phyloP scores from a whole-genome alignment of 2,888 invertebrate species.

The Catocala nupta region DNA sequence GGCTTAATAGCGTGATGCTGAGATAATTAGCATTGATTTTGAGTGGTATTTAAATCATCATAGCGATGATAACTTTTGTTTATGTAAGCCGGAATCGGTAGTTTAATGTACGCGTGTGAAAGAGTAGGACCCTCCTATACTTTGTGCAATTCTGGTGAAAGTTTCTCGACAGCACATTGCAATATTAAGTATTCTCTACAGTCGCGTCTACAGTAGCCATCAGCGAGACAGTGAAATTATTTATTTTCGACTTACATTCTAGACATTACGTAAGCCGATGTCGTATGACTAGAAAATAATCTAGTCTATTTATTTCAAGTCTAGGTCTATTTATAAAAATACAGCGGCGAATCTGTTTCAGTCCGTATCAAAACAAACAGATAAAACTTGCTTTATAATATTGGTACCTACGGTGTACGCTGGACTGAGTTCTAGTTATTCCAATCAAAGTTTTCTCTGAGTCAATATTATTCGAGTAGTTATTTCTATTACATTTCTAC shows the following conservation, averaged over 20 bases:
- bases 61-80: no score
- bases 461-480: not conserved
- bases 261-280: not conserved
- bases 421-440: not conserved
- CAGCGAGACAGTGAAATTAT: not conserved
- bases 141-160: no score
- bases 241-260: not conserved
- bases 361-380: conserved; percentile 1
- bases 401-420: not conserved
- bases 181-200: no score
- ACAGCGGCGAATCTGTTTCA: not conserved
- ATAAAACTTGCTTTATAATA: conserved; percentile 8
- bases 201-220: no score
- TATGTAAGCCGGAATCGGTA: no score
- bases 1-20: no score
- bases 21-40: no score
- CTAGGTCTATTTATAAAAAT: not conserved
- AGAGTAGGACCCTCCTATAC: no score
- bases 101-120: no score
- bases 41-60: no score
- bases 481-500: no score
- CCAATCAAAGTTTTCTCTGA: conserved; percentile 3
- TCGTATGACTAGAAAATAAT: not conserved
- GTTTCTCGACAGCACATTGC: no score
- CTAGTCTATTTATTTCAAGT: conserved; percentile 6